Percentiles rank a stretch among this genome's conserved stretches.
Conservation (phyloP, 2,888 invertebrate species). For the Rhorus exstirpatorius region DNA sequence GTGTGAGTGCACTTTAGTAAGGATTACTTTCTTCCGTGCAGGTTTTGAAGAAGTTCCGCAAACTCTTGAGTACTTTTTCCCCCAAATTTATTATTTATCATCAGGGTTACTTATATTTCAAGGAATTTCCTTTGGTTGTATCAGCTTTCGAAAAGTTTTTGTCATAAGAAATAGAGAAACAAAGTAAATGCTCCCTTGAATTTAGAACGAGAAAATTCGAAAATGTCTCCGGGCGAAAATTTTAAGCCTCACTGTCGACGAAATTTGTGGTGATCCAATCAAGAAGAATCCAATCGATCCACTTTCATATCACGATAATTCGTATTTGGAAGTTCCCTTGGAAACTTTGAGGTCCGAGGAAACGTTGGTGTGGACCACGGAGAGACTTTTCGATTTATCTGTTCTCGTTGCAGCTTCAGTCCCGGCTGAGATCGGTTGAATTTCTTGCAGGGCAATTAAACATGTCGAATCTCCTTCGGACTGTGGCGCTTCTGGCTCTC, state of each 20-base stretch:
- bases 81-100: slow-evolving; percentile 61
- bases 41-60: slow-evolving; percentile 41
- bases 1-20: slow-evolving; percentile 20
- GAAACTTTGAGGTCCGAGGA: slow-evolving; percentile 34
- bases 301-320: not conserved
- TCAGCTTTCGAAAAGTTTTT: slow-evolving; percentile 28
- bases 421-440: slow-evolving; percentile 48
- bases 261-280: not conserved
- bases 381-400: slow-evolving; percentile 48
- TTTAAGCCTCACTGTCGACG: not conserved
- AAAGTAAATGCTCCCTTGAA: slow-evolving; percentile 4
- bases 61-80: slow-evolving; percentile 49
- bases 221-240: not conserved
- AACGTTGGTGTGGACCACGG: slow-evolving; percentile 23
- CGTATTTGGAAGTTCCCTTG: slow-evolving; percentile 28
- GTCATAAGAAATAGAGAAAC: not conserved
- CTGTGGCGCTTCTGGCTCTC: slow-evolving; percentile 49
- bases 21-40: slow-evolving; percentile 47
- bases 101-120: slow-evolving; percentile 29
- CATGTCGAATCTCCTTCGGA: slow-evolving; percentile 52
- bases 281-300: slow-evolving; percentile 35
- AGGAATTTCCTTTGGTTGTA: slow-evolving; percentile 23
- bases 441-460: slow-evolving; percentile 61
- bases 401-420: slow-evolving; percentile 50
- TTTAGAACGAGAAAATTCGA: slow-evolving; percentile 10